Evolutionary conservation across 2,888 invertebrate species (phyloP), one percentile per base, ranked within the genome.

Genomic region (Sphaerophoria taeniata): DNA sequence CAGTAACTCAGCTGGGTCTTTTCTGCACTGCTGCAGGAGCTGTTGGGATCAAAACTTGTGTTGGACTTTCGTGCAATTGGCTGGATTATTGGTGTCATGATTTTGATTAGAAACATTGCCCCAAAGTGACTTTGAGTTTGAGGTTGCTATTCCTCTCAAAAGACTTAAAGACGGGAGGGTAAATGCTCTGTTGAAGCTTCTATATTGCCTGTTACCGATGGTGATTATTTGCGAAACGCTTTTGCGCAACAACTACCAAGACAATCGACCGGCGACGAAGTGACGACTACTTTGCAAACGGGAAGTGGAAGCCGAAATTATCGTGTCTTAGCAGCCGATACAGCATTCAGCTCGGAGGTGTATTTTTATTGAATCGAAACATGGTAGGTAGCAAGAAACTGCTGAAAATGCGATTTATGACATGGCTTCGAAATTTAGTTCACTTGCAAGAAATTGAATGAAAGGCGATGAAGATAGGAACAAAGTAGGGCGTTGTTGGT

Each of bases 21-120:
- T n/a, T n/a, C n/a, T n/a, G n/a, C n/a, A n/a, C 67, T 58, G 77
- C 79, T 84, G 79, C 74, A 31, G 71, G 75, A 80, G 84, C 80
- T 24, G 1, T 24, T 33, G 43, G 9, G 12, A 65, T 65, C 34
- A 67, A 53, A 47, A 12, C 31, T 36, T 24, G 24, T 24, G 53
- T 72, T 47, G 45, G 36, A 67, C n/a, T 65, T 3, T 61, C 58
- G 49, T 70, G 61, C 63, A 49, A 55, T 56, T 51, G 58, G 63
- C 71, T 69, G 80, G 80, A 81, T 77, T 81, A 81, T 85, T 85
- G 85, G 85, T 85, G 76, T 85, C 85, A 85, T 85, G 85, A 85
- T 81, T 67, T 85, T 85, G 85, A 85, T 85, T 85, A 76, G 24
- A 2, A 24, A 24, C 77, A 85, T 85, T 73, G 81, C 81, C 81